Conservation (phyloP, 2,888 invertebrate species). For the Nysson spinosus region DNA sequence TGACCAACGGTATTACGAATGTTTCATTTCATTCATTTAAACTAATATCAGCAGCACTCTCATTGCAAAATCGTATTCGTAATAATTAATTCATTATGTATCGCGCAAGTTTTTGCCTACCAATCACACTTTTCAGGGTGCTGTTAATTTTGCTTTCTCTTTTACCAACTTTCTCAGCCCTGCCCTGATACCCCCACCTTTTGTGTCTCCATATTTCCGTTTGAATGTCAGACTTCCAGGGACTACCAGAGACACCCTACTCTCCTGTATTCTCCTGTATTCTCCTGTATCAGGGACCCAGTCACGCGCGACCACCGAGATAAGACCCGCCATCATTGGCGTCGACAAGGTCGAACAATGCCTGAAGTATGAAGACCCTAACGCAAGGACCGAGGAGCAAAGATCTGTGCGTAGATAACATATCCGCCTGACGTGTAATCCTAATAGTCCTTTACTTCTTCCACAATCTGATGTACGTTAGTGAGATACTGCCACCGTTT, state of each 20-base stretch:
- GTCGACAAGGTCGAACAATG: constrained; percentile 63
- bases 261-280: no score
- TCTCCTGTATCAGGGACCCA: constrained; percentile 58
- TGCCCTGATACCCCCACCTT: constrained; percentile 21
- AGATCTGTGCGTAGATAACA: constrained; percentile 52
- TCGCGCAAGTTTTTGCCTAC: no score
- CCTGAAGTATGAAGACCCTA: constrained; percentile 35
- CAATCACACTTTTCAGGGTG: no score
- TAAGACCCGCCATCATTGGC: constrained; percentile 62
- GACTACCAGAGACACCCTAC: constrained; percentile 32
- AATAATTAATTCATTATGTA: no score
- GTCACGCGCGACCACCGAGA: constrained; percentile 67
- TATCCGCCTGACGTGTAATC: constrained; percentile 53
- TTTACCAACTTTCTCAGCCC: no score
- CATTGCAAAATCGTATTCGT: no score
- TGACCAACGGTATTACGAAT: no score
- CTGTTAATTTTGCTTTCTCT: no score
- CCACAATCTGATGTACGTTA: constrained; percentile 20
- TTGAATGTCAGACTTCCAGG: constrained; percentile 29
- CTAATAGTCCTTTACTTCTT: constrained; percentile 54
- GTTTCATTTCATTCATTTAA: no score
- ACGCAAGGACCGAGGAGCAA: constrained; percentile 12
- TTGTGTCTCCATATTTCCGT: constrained; percentile 40
- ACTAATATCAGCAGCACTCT: no score
- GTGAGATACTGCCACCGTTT: constrained; percentile 11